Percentiles rank a stretch among this genome's conserved stretches.
Evolutionary conservation across 2,888 invertebrate species (phyloP).

Genomic region (Ashinkailepas kermadecensis): DNA sequence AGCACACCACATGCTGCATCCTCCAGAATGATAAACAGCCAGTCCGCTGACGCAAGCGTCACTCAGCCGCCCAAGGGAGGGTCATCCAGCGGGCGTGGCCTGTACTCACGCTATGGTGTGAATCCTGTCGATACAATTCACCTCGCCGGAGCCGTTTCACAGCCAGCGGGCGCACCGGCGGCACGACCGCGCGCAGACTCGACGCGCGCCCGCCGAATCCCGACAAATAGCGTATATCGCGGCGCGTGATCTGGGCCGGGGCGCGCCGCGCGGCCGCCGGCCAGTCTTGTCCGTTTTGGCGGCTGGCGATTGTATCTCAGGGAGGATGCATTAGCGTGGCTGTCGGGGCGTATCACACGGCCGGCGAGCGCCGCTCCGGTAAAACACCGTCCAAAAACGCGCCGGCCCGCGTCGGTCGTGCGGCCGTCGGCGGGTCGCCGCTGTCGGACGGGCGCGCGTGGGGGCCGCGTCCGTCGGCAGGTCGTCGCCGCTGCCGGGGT

Average conservation of each 20-base stretch:
- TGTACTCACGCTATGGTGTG: too few relatives aligned
- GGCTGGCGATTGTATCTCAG: neutral
- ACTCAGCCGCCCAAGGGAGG: too few relatives aligned
- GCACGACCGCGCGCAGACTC: too few relatives aligned
- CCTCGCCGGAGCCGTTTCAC: neutral
- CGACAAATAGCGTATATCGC: constrained; percentile 1
- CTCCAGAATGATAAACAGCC: too few relatives aligned
- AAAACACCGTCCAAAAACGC: constrained; percentile 17
- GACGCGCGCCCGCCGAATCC: neutral
- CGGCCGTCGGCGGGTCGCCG: neutral
- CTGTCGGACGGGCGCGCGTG: neutral
- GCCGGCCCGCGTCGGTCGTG: neutral
- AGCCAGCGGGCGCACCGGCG: neutral
- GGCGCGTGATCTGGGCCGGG: neutral
- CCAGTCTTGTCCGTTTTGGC: neutral
- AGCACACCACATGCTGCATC: too few relatives aligned
- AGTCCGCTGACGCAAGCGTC: too few relatives aligned
- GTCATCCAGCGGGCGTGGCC: too few relatives aligned
- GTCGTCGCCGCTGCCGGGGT: too few relatives aligned
- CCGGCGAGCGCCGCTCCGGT: neutral
- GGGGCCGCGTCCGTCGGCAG: neutral
- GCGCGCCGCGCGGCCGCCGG: neutral
- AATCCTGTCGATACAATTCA: neutral
- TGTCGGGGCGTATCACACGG: neutral
- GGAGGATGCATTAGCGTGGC: constrained; percentile 4